These are phyloP conservation scores for Syndactyla subalaris DNA, from an alignment of 2,797 vertebrate species.

Conservation along the genomic window DNA sequence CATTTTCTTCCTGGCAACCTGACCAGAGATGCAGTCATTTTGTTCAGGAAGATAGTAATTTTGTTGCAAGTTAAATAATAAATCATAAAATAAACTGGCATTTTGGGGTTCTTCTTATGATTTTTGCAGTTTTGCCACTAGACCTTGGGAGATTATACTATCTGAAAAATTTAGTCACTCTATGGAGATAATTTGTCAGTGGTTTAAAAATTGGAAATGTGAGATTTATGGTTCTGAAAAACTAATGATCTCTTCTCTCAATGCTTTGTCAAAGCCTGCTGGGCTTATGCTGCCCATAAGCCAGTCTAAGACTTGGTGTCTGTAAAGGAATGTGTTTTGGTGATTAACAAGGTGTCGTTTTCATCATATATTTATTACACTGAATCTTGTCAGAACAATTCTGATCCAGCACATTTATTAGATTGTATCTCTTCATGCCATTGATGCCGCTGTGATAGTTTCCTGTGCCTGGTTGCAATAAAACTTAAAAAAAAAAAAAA, in stretches of 20 bases:
- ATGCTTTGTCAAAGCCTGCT: slow-evolving; percentile 62
- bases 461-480: not conserved
- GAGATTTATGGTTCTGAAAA: slow-evolving; percentile 53
- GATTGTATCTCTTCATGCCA: not conserved
- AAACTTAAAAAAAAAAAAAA: not conserved
- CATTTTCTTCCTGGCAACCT: not conserved
- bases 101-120: not conserved
- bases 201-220: slow-evolving; percentile 56
- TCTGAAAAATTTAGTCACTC: slow-evolving; percentile 56
- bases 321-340: not conserved
- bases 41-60: not conserved
- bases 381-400: not conserved
- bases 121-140: not conserved
- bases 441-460: not conserved
- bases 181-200: slow-evolving; percentile 69
- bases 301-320: not conserved
- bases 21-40: not conserved
- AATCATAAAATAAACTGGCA: not conserved
- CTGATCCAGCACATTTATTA: not conserved
- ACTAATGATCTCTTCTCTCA: slow-evolving; percentile 60
- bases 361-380: slow-evolving; percentile 13
- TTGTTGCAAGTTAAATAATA: not conserved
- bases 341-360: slow-evolving; percentile 33
- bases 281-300: not conserved
- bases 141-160: slow-evolving; percentile 38